Evolutionary conservation across 2,888 invertebrate species (phyloP).

Genomic region (Agapostemon virescens): DNA sequence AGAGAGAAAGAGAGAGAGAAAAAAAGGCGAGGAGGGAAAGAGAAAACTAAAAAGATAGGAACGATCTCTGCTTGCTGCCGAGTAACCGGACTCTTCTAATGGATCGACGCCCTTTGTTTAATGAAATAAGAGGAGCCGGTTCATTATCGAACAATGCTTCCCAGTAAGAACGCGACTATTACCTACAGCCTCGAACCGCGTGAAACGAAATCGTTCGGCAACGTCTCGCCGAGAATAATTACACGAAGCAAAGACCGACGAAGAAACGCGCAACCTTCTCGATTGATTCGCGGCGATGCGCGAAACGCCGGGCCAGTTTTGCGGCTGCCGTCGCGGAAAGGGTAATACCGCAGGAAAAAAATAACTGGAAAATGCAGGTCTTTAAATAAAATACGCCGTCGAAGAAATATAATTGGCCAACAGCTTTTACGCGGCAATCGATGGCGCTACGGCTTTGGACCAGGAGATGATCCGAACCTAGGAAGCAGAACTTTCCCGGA

Average conservation of each 20-base stretch:
- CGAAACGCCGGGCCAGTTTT: no score
- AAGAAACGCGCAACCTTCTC: neutral
- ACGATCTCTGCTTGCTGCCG: conserved; percentile 43
- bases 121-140: conserved; percentile 46
- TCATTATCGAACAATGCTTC: conserved; percentile 47
- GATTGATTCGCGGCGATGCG: neutral
- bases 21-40: neutral
- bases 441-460: neutral
- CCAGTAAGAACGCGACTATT: conserved; percentile 41
- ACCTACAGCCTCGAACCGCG: conserved; percentile 23
- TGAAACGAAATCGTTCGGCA: conserved; percentile 21
- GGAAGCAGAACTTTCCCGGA: neutral
- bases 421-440: neutral
- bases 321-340: no score
- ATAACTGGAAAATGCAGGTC: no score
- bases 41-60: conserved; percentile 40
- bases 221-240: conserved; percentile 28
- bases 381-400: no score
- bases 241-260: neutral
- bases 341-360: no score
- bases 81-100: conserved; percentile 46
- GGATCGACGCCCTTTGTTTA: conserved; percentile 53
- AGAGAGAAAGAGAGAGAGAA: neutral
- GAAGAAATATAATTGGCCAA: neutral
- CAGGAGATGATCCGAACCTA: neutral